Evolutionary conservation across 2,113 vertebrate species (phyloP).

Genomic region (Atlantisia rogersi): DNA sequence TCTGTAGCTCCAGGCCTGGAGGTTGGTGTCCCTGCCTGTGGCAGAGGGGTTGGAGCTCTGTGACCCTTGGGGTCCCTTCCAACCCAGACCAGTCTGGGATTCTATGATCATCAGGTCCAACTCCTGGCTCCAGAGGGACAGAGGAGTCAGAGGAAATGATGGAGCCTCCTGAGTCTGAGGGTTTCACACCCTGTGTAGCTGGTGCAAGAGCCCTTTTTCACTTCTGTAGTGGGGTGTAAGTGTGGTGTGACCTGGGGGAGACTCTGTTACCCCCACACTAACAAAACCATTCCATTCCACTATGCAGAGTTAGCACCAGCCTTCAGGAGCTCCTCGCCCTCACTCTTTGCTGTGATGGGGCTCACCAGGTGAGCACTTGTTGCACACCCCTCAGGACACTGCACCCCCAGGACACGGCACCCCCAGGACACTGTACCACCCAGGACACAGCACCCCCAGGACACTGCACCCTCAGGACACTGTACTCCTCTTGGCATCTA

Average conservation of each 20-base stretch:
- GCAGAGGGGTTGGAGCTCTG: no score
- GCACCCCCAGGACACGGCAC: accelerated
- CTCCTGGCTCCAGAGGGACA: no score
- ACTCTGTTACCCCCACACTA: accelerated
- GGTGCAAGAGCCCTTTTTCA: background rate
- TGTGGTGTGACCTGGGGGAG: background rate
- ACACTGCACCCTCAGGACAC: no score
- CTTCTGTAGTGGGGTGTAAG: accelerated
- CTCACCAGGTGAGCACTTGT: background rate
- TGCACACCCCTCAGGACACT: no score
- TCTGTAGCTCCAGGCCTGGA: no score
- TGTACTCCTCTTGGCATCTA: background rate
- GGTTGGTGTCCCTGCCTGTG: no score
- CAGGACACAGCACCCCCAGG: no score
- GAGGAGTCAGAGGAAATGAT: no score
- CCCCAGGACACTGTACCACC: no score
- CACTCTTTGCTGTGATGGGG: accelerated
- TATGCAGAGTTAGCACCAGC: background rate
- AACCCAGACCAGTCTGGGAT: no score
- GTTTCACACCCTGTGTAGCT: accelerated
- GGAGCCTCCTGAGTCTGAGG: background rate
- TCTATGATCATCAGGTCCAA: no score
- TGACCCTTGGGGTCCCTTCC: no score
- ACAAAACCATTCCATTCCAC: accelerated
- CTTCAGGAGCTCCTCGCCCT: accelerated